A percentile compares a stretch with the other conserved stretches of the same genome.
These are phyloP conservation scores for Zaprionus kolodkinae DNA, from an alignment of 1,140 invertebrate species.

Conservation along the genomic window DNA sequence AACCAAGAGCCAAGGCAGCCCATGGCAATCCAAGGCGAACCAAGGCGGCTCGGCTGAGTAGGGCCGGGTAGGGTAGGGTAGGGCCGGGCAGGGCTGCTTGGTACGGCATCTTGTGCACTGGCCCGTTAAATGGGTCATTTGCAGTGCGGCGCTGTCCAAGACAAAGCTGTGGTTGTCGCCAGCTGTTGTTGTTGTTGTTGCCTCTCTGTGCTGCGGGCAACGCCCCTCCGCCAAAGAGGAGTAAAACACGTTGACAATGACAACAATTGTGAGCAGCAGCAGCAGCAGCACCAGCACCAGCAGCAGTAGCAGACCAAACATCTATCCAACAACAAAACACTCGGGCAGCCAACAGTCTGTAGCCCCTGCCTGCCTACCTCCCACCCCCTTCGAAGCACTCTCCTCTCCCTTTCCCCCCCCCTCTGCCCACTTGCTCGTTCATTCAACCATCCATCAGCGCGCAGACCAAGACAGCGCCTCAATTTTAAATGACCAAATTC, in stretches of 20 bases:
- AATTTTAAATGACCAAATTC: conserved; percentile 81
- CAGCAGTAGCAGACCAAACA: conserved; percentile 33
- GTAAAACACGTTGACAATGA: conserved; percentile 76
- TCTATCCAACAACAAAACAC: conserved; percentile 22
- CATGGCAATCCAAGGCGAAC: background rate
- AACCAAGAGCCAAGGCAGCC: conserved; percentile 16
- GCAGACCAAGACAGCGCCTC: conserved; percentile 59
- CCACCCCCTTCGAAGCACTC: background rate
- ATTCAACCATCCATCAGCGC: conserved; percentile 42
- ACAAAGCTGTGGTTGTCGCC: conserved; percentile 67
- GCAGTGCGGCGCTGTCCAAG: conserved; percentile 54
- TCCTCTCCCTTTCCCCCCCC: conserved; percentile 10
- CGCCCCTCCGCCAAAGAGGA: conserved; percentile 72
- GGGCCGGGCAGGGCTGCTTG: conserved; percentile 3
- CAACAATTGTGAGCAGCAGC: conserved; percentile 70
- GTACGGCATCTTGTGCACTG: conserved; percentile 59
- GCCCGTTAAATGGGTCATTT: conserved; percentile 79
- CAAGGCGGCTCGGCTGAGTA: background rate
- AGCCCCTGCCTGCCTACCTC: conserved; percentile 6
- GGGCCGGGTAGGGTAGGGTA: background rate
- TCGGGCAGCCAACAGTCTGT: conserved; percentile 15
- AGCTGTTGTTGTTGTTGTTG: conserved; percentile 29
- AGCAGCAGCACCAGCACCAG: conserved; percentile 31
- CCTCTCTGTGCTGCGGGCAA: conserved; percentile 42
- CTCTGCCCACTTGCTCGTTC: conserved; percentile 25